Conservation (phyloP, 2,113 vertebrate species). For the Gambusia holbrooki region DNA sequence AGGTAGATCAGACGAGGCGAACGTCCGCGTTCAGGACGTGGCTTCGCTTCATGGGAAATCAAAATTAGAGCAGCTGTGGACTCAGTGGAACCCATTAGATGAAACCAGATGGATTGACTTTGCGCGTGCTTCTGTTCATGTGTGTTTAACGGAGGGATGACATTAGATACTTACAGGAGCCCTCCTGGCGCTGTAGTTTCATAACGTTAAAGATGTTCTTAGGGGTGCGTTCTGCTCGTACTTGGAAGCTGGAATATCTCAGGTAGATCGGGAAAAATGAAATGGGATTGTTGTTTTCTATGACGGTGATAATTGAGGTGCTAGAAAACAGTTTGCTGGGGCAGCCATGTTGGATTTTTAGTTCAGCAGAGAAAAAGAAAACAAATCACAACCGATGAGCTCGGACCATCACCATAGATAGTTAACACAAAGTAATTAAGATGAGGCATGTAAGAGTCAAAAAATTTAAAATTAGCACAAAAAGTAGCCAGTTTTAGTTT, state of each 20-base stretch:
- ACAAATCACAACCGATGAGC: no score
- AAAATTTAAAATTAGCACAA: no score
- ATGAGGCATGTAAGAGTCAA: background rate
- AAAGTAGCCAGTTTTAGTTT: background rate
- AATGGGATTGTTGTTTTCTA: no score
- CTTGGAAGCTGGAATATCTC: no score
- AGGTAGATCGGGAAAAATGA: no score
- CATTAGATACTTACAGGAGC: no score
- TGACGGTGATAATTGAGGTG: no score
- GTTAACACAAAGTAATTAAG: background rate
- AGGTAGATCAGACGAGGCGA: conserved; percentile 1
- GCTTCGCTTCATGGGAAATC: conserved; percentile 10
- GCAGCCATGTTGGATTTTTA: no score
- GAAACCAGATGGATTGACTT: background rate
- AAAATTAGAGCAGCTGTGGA: conserved; percentile 27
- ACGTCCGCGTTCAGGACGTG: background rate
- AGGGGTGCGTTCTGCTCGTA: background rate
- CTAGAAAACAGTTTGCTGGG: no score
- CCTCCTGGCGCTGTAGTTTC: background rate
- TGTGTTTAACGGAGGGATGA: no score
- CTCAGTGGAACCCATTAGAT: background rate
- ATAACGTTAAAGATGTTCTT: background rate
- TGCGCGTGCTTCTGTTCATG: background rate
- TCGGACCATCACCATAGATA: background rate
- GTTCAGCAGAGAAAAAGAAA: no score